A percentile compares a stretch with the other conserved stretches of the same genome.
phyloP scores from a whole-genome alignment of 2,888 invertebrate genomes.

The Halictus quadricinctus region DNA sequence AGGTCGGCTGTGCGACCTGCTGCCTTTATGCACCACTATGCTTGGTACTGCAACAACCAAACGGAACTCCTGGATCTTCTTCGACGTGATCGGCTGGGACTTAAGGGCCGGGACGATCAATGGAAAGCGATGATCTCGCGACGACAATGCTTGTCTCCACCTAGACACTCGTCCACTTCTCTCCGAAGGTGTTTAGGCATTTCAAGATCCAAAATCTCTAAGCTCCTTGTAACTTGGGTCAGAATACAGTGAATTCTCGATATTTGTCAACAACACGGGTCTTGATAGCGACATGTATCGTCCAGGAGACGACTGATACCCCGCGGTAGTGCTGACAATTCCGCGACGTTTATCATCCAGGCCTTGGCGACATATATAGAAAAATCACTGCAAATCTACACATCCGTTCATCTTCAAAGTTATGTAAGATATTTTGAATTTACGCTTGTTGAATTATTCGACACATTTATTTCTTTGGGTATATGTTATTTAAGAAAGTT shows the following conservation, averaged over 20 bases:
- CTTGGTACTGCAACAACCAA: constrained; percentile 79
- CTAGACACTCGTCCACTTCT: background rate
- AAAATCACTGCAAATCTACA: too few species aligned
- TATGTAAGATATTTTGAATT: too few species aligned
- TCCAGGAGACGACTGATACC: too few species aligned
- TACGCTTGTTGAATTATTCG: too few species aligned
- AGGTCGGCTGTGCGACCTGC: constrained; percentile 77
- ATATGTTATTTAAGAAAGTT: too few species aligned
- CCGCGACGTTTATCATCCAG: too few species aligned
- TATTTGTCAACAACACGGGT: too few species aligned
- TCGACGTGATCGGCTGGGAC: background rate
- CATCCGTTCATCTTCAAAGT: too few species aligned
- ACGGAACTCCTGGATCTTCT: background rate
- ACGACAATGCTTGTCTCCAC: background rate
- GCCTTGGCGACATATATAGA: too few species aligned
- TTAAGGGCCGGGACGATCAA: background rate
- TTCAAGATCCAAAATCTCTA: background rate
- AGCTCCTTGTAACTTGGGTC: background rate
- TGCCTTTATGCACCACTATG: constrained; percentile 81
- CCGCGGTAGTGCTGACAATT: too few species aligned
- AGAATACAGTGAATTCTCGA: background rate
- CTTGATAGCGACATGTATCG: too few species aligned
- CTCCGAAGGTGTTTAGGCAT: background rate
- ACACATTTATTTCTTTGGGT: too few species aligned
- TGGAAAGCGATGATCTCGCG: background rate